Percentiles rank a stretch among this genome's conserved stretches.
Conservation (phyloP, 2,113 vertebrate genomes). For the Herpailurus yagouaroundi region DNA sequence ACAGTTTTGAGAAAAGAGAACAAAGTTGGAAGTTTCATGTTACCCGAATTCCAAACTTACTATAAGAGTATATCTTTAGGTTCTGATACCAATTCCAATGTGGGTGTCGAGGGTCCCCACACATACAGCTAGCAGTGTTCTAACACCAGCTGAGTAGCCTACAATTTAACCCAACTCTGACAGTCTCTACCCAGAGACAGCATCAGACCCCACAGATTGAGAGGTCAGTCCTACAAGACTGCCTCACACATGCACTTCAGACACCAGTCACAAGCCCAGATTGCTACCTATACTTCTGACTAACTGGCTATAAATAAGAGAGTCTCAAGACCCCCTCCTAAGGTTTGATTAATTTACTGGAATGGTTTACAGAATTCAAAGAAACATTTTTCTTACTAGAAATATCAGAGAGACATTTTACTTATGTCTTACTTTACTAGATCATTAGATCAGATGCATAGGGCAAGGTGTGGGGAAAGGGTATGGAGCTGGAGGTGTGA, state of each 20-base stretch:
- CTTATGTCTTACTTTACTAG: neutral
- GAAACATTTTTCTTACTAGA: neutral
- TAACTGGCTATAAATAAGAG: neutral
- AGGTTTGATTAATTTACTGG: neutral
- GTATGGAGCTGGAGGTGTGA: neutral
- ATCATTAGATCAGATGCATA: neutral
- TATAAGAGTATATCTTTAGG: neutral
- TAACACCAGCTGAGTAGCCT: neutral
- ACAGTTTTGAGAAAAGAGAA: neutral
- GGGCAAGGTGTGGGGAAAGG: neutral
- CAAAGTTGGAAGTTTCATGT: neutral
- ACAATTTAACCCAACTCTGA: neutral
- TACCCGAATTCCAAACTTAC: constrained; percentile 14
- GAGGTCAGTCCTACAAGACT: neutral
- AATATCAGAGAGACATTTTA: neutral
- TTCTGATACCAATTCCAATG: neutral
- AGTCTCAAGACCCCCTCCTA: neutral
- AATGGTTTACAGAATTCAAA: neutral
- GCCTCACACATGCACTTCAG: neutral
- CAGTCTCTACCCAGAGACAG: neutral
- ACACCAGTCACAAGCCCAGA: neutral
- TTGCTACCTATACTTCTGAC: neutral
- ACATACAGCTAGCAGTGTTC: neutral
- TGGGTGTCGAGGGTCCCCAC: neutral
- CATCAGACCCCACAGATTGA: neutral